Percentiles rank a stretch among this genome's conserved stretches.
These are phyloP conservation scores for Troides oblongomaculatus DNA, from an alignment of 2,888 invertebrate genomes.

Conservation along the genomic window DNA sequence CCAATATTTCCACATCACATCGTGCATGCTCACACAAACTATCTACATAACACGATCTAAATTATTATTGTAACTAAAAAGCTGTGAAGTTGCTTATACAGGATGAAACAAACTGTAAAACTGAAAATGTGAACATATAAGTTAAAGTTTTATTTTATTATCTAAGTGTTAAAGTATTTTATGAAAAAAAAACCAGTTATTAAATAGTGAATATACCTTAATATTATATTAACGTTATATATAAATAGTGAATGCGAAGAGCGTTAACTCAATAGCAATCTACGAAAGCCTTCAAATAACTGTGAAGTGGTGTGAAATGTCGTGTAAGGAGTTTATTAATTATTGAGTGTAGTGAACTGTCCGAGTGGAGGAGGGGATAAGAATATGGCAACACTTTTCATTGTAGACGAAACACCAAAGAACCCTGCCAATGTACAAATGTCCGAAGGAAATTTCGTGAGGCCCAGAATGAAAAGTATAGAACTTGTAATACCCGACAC, in stretches of 20 bases:
- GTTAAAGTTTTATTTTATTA: too few species aligned
- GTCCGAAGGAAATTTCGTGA: slow-evolving; percentile 43
- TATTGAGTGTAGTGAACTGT: slow-evolving; percentile 15
- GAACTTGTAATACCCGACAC: slow-evolving; percentile 38
- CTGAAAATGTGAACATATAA: neutral
- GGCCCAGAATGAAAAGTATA: slow-evolving; percentile 68
- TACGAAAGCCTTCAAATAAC: slow-evolving; percentile 50
- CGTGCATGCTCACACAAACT: slow-evolving; percentile 14
- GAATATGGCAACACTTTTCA: slow-evolving; percentile 53
- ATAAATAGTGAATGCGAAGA: slow-evolving; percentile 5
- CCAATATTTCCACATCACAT: slow-evolving; percentile 16
- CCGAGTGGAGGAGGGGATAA: slow-evolving; percentile 1
- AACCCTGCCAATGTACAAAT: slow-evolving; percentile 54
- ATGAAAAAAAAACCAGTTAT: neutral
- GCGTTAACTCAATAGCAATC: slow-evolving; percentile 33
- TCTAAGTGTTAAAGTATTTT: too few species aligned
- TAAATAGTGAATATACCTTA: neutral
- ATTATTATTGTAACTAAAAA: slow-evolving; percentile 1
- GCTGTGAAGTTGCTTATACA: neutral
- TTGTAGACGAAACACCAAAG: slow-evolving; percentile 54
- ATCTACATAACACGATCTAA: slow-evolving; percentile 2
- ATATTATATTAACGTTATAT: neutral
- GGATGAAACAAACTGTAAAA: slow-evolving; percentile 4
- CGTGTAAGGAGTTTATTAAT: slow-evolving; percentile 18
- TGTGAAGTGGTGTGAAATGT: slow-evolving; percentile 46